A percentile compares a stretch with the other conserved stretches of the same genome.
Evolutionary conservation across 2,888 invertebrate species (phyloP).

Genomic region (Phymatocera aterrima): DNA sequence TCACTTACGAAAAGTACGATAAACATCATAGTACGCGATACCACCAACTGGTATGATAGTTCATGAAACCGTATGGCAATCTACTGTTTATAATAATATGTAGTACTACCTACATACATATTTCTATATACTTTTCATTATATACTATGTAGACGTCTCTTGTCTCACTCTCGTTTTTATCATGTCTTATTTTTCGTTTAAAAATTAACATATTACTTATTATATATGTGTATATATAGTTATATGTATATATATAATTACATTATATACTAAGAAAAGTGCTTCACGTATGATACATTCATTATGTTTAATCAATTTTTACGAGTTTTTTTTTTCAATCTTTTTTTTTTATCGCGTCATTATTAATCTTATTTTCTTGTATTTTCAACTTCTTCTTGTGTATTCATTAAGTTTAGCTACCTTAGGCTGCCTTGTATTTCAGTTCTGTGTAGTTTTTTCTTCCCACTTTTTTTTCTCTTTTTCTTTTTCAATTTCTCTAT

Average conservation of each 20-base stretch:
- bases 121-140: conserved; percentile 4
- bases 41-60: background rate
- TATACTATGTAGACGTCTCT: conserved; percentile 10
- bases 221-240: background rate
- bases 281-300: conserved; percentile 30
- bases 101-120: too few species aligned
- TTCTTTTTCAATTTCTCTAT: conserved; percentile 45
- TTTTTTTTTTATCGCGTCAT: background rate
- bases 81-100: background rate
- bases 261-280: conserved; percentile 1
- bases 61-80: conserved; percentile 22
- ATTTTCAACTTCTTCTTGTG: background rate
- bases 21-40: background rate
- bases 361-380: background rate
- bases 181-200: conserved; percentile 4
- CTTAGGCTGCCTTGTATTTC: conserved; percentile 50
- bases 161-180: conserved; percentile 16
- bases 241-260: conserved; percentile 13
- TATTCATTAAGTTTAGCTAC: conserved; percentile 36
- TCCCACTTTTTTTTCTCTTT: conserved; percentile 13
- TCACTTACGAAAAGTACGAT: conserved; percentile 16
- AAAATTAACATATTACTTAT: conserved; percentile 11
- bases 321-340: background rate
- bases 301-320: conserved; percentile 17
- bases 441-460: conserved; percentile 48